Base-by-base conservation (phyloP, 2,888 invertebrate genomes). In the Scaptomyza reducta region DNA sequence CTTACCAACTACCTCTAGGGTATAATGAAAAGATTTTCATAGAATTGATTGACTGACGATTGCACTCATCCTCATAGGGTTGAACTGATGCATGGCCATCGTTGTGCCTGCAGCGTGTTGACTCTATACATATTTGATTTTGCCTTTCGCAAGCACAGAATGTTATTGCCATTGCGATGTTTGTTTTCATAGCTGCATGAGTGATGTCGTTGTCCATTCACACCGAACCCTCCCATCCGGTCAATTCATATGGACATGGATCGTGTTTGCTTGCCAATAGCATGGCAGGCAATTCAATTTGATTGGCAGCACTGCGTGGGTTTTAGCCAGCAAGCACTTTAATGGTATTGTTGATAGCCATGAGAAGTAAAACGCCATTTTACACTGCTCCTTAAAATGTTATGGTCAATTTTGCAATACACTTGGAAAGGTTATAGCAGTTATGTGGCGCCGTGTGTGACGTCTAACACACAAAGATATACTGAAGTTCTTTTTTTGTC, bases 231-330 rank as follows among this genome's bases (percentile, higher is more conserved):
- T 6, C 13, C 11, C 27, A 35, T 2, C 0, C 16, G 5, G 10
- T 22, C 22, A 6, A n/a, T 42, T 31, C 38, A 47, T n/a, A 58
- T 29, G 60, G 61, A 59, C 51, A 74, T 59, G 58, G 44, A 68
- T 68, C 62, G 33, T 72, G 62, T 74, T 62, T 74, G 46, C 74
- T 51, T 67, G 45, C 58, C 56, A 58, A 51, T 49, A 74, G 57
- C 61, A 51, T 51, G 55, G 35, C 57, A 42, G 54, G 38, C 57
- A 41, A 62, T 68, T 51, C 60, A 41, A 49, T 72, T 72, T 61
- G 74, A 73, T 73, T 53, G 67, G 18, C 40, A 40, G 18, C 45
- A 31, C 33, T 60, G 71, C 57, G 45, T 55, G 58, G 55, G 50
- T 0, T 64, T 18, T 13, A 46, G 54, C 14, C 56, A 56, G 42